Evolutionary conservation across 2,797 vertebrate genomes (phyloP).

Genomic region (Hyperoplus lanceolatus): DNA sequence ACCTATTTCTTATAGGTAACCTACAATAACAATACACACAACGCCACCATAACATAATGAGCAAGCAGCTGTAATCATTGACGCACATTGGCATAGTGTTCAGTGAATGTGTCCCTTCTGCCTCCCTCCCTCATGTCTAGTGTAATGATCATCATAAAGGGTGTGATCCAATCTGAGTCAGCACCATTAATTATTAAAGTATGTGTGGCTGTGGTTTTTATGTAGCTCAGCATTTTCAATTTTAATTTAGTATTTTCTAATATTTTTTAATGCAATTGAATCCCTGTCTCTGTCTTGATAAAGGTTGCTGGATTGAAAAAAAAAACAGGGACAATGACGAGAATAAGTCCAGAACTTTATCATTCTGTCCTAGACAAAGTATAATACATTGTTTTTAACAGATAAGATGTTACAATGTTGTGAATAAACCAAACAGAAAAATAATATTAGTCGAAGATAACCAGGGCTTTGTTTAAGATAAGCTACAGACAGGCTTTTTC

Average conservation of each 20-base stretch:
- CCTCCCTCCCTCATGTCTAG: not conserved
- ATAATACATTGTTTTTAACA: slow-evolving; percentile 6
- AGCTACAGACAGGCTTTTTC: not conserved
- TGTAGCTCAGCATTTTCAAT: not conserved
- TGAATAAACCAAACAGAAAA: not conserved
- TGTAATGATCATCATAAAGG: too few species aligned
- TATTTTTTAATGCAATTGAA: slow-evolving; percentile 11
- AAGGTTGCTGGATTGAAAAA: not conserved
- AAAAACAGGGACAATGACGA: not conserved
- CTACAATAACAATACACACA: not conserved
- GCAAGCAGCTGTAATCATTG: not conserved
- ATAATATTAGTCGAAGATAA: not conserved
- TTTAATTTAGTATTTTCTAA: not conserved
- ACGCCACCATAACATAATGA: not conserved
- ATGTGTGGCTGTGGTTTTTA: not conserved
- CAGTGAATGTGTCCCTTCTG: not conserved
- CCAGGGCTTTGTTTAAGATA: not conserved
- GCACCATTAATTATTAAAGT: not conserved
- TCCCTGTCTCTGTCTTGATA: slow-evolving; percentile 2
- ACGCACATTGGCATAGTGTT: not conserved
- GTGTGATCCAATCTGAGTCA: not conserved
- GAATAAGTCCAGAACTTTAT: not conserved
- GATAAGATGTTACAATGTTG: slow-evolving; percentile 6
- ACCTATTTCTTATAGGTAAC: not conserved
- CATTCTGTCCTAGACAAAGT: not conserved